Conservation (phyloP, 2,797 vertebrate species). For the Chelidonichthys spinosus region DNA sequence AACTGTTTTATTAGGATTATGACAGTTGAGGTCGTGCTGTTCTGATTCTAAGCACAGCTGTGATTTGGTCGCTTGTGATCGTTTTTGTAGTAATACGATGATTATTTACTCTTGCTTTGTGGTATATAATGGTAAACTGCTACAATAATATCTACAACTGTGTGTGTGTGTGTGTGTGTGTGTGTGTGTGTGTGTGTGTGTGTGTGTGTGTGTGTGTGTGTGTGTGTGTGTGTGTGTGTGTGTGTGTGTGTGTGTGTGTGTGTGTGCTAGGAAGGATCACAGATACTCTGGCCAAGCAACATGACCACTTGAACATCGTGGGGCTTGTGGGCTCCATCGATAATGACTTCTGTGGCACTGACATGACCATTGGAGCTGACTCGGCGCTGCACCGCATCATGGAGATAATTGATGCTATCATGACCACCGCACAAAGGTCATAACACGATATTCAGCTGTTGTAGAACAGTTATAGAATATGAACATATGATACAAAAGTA, state of each 20-base stretch:
- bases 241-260: neutral
- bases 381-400: conserved; percentile 95
- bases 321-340: conserved; percentile 97
- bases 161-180: neutral
- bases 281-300: conserved; percentile 80
- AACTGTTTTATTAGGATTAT: no score
- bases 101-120: neutral
- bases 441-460: neutral
- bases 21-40: no score
- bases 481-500: neutral
- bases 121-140: neutral
- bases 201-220: neutral
- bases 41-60: no score
- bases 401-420: conserved; percentile 94
- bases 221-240: no score
- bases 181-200: neutral
- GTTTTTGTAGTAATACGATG: neutral
- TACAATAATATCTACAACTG: neutral
- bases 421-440: conserved; percentile 94
- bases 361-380: conserved; percentile 98
- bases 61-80: no score
- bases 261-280: conserved; percentile 88
- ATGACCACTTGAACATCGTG: conserved; percentile 91
- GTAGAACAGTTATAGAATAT: neutral
- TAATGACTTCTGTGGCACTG: conserved; percentile 97